These are phyloP conservation scores for Plusia festucae DNA, from an alignment of 2,888 invertebrate genomes.

Conservation along the genomic window DNA sequence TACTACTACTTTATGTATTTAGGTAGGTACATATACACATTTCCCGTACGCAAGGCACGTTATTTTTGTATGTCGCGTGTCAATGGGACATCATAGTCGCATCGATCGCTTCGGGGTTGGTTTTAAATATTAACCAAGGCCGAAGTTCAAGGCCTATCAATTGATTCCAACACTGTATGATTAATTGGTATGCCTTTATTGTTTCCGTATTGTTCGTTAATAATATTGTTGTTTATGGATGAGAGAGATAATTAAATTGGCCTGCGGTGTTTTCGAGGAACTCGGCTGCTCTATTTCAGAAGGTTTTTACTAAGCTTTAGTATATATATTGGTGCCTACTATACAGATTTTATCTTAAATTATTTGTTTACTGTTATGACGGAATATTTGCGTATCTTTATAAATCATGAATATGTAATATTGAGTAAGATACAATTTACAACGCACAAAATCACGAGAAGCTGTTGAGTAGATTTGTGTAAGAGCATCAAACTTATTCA, in stretches of 20 bases:
- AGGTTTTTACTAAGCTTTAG: background rate
- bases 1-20: background rate
- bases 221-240: background rate
- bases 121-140: conserved; percentile 36
- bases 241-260: background rate
- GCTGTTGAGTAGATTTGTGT: no score
- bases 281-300: background rate
- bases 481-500: no score
- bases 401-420: no score
- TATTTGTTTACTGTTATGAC: no score
- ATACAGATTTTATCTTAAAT: no score
- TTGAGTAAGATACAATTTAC: no score
- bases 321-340: background rate
- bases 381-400: no score
- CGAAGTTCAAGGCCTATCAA: conserved; percentile 53
- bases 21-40: conserved; percentile 8
- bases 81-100: conserved; percentile 26
- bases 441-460: no score
- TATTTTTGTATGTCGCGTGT: conserved; percentile 45
- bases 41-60: background rate
- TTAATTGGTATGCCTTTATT: conserved; percentile 23
- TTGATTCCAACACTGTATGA: conserved; percentile 42
- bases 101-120: conserved; percentile 48
- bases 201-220: conserved; percentile 28
- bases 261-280: background rate